These are phyloP conservation scores for Numida meleagris DNA, from an alignment of 2,113 vertebrate genomes.

Conservation along the genomic window DNA sequence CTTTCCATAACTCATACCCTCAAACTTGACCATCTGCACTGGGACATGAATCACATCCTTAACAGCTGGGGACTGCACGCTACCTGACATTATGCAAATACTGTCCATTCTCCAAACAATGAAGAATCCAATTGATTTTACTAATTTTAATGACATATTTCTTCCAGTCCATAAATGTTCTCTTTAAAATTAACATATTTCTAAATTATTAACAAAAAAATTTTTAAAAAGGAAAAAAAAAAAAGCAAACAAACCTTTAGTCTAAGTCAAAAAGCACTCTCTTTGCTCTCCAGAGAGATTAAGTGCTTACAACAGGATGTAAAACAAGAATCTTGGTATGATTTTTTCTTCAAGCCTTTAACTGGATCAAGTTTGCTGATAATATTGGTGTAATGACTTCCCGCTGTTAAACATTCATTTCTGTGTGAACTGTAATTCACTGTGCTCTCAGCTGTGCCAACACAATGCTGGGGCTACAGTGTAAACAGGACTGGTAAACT, in stretches of 20 bases:
- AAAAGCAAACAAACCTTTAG: fast-evolving
- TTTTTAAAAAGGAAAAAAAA: background rate
- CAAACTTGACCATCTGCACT: background rate
- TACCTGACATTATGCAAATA: background rate
- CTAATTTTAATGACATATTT: background rate
- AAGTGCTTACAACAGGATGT: background rate
- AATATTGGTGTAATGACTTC: background rate
- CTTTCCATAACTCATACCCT: background rate
- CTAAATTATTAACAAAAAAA: background rate
- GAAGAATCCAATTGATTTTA: background rate
- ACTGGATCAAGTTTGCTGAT: background rate
- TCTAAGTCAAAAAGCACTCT: background rate
- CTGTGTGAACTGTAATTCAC: background rate
- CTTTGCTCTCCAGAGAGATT: background rate
- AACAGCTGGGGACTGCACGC: background rate
- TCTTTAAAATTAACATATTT: background rate
- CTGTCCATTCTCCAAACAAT: background rate
- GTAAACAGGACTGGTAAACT: background rate
- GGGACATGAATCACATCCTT: background rate
- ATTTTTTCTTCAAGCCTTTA: background rate
- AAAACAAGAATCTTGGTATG: background rate
- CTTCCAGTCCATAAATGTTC: background rate
- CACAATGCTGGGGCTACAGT: background rate
- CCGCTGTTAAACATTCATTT: background rate
- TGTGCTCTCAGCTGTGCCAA: background rate